These are phyloP conservation scores for Natrix natrix DNA, from an alignment of 2,797 vertebrate genomes.

Conservation along the genomic window DNA sequence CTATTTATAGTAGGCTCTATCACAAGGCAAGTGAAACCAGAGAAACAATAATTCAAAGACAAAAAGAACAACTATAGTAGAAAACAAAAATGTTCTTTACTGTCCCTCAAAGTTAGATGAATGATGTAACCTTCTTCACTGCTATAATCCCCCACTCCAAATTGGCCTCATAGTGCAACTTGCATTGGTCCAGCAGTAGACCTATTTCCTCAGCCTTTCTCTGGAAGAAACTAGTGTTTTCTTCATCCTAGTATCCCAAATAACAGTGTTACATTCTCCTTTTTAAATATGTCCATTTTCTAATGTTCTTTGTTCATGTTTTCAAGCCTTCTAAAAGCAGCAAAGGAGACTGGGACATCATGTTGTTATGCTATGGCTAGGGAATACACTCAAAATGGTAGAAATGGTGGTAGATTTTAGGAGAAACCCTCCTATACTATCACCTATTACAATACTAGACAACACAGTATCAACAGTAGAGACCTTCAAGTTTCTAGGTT, in stretches of 20 bases:
- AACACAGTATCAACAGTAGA: too few relatives aligned
- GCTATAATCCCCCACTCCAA: neutral
- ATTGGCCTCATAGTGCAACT: neutral
- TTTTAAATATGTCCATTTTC: neutral
- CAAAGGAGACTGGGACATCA: neutral
- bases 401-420: too few relatives aligned
- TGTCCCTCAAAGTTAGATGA: neutral
- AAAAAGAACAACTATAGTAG: neutral
- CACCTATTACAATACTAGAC: too few relatives aligned
- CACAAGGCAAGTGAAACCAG: neutral
- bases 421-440: too few relatives aligned
- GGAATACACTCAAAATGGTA: neutral
- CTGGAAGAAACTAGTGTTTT: neutral
- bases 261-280: neutral
- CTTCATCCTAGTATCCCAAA: neutral
- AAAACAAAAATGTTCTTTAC: neutral
- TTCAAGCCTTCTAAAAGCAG: neutral
- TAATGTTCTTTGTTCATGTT: neutral
- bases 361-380: neutral
- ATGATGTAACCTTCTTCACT: neutral
- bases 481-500: too few relatives aligned
- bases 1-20: neutral
- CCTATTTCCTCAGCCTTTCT: neutral
- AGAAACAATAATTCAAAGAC: neutral
- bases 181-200: neutral